Percentiles rank a stretch among this genome's conserved stretches.
Evolutionary conservation across 1,140 invertebrate species (phyloP).

Genomic region (Pseudoatta argentina): DNA sequence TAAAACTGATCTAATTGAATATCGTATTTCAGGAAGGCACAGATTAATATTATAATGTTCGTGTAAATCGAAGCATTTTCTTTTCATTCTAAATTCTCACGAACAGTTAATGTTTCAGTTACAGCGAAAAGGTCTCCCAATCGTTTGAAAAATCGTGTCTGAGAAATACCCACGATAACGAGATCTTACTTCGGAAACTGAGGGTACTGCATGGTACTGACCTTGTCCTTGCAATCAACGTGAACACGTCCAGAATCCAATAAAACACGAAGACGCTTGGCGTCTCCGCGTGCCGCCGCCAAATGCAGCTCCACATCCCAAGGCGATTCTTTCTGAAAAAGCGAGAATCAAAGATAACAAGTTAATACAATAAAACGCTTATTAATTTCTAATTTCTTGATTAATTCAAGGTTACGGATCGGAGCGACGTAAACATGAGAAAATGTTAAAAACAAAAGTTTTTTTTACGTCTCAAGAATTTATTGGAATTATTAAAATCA

Average conservation of each 20-base stretch:
- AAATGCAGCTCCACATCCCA: slow-evolving; percentile 96
- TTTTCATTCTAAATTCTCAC: neutral
- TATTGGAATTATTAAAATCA: neutral
- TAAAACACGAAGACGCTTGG: slow-evolving; percentile 91
- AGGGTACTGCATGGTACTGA: slow-evolving; percentile 84
- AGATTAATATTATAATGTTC: neutral
- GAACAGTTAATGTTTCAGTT: neutral
- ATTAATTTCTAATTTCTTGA: neutral
- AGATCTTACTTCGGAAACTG: neutral
- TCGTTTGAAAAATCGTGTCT: neutral
- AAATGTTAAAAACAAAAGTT: neutral
- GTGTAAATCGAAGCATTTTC: neutral
- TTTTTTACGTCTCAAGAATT: neutral
- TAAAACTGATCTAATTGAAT: neutral
- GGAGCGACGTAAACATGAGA: neutral
- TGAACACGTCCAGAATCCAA: slow-evolving; percentile 96
- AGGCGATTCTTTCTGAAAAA: slow-evolving; percentile 94
- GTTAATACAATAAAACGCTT: slow-evolving; percentile 22
- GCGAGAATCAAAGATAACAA: neutral
- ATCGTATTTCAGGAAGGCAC: neutral
- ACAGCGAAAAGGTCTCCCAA: neutral
- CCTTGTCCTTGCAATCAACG: slow-evolving; percentile 97
- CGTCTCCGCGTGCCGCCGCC: slow-evolving; percentile 94
- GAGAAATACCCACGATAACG: neutral
- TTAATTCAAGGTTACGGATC: neutral